These are phyloP conservation scores for Lycocorax pyrrhopterus DNA, from an alignment of 2,113 vertebrate genomes.

Conservation along the genomic window DNA sequence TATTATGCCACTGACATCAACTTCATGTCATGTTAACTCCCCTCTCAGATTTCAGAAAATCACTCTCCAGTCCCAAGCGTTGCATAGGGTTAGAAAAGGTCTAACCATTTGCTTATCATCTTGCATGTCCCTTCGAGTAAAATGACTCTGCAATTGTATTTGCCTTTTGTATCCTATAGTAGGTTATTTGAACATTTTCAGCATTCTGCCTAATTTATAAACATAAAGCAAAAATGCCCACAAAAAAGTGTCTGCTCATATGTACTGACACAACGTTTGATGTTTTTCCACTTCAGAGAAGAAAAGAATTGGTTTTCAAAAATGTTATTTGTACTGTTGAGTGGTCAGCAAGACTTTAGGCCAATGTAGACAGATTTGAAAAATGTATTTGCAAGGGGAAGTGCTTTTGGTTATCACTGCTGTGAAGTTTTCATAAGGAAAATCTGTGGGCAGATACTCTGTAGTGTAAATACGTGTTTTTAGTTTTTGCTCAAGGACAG, in stretches of 20 bases:
- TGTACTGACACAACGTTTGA: background rate
- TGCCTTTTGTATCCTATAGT: background rate
- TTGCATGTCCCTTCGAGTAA: background rate
- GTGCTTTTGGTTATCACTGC: background rate
- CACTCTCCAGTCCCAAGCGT: background rate
- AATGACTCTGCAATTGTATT: background rate
- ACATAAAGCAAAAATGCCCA: background rate
- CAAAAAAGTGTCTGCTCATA: background rate
- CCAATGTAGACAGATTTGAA: background rate
- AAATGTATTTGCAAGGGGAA: background rate
- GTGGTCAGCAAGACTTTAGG: background rate
- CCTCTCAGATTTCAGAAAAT: background rate
- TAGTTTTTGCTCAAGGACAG: background rate
- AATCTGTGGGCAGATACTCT: background rate
- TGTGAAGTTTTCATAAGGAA: background rate
- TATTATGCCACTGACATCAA: background rate
- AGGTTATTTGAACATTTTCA: background rate
- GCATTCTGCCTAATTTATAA: background rate
- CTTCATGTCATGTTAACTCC: background rate
- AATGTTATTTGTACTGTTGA: background rate
- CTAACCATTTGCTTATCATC: background rate
- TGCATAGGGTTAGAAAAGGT: background rate
- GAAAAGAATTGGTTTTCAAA: background rate
- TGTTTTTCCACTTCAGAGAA: background rate
- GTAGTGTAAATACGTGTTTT: background rate